Evolutionary conservation across 2,888 invertebrate species (phyloP), one percentile per base, ranked within the genome.

Genomic region (Aradus depressus): DNA sequence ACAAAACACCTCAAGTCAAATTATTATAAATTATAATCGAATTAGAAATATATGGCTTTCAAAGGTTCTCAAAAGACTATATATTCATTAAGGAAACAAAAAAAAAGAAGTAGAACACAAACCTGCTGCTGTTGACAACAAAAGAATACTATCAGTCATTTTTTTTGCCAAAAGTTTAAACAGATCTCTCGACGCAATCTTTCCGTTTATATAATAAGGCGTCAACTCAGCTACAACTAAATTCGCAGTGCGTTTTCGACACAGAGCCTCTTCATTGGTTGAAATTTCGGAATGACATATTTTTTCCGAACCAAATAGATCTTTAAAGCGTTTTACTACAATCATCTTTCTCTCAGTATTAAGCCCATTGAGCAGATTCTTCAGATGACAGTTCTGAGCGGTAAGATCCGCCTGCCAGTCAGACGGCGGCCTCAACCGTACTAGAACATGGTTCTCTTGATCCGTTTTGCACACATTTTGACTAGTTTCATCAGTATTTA

Each of bases 91-190:
- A n/a, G n/a, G n/a, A n/a, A n/a, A n/a, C n/a, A n/a, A n/a, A n/a
- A 48, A 31, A 32, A 50, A 52, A 50, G 26, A 31, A 52, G 35
- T 34, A 28, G 12, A 26, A 31, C 26, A 21, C 25, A 53, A 54
- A 61, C 61, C 60, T 56, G 60, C 58, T 18, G 55, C 57, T 39
- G 54, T 51, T 26, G 58, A 42, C 37, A 52, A 41, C 14, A 52
- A 38, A 45, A 61, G 54, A 14, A 62, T 49, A 12, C 55, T 53
- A 22, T 57, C 55, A 4, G 62, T 61, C 3, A 61, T 57, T 39
- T 60, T 55, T 52, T 59, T 60, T 16, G 62, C 62, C 19, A 62
- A 50, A 35, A 23, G 55, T 51, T 62, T 61, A 48, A 62, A 62
- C 19, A 62, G 43, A 21, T 57, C 37, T 45, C 58, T 58, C 5